Evolutionary conservation across 2,888 invertebrate species (phyloP), one percentile per base, ranked within the genome.

Genomic region (Orthosia gracilis): DNA sequence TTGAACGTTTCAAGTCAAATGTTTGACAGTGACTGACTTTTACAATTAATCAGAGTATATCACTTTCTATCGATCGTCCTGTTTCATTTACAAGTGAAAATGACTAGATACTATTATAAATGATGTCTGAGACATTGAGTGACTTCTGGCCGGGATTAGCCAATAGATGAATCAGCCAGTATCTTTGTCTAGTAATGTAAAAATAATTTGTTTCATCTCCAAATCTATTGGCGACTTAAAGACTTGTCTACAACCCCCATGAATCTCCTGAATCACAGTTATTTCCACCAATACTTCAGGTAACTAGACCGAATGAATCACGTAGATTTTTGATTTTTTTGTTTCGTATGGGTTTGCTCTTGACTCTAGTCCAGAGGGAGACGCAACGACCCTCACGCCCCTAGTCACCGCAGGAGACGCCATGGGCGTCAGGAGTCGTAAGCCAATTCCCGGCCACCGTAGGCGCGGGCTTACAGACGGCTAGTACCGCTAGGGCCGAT

Each of bases 251-350:
- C 66, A 64, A 21, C 45, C 57, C 45, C 45, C 75, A 68, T 66
- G 61, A 31, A 67, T 23, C 31, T 40, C n/a, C 49, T 74, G 58
- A 80, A 67, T 82, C 72, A 75, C n/a, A 47, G n/a, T 55, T 73
- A 77, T 80, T 80, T 66, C 15, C 17, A 72, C 58, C 40, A 26
- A 73, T 58, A 54, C 21, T 47, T 65, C 18, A 76, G 23, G 50
- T 62, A 72, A 62, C 58, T 40, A 52, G 57, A 76, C 18, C 62
- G 59, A 31, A 86, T 91, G 91, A 92, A 88, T 92, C 90, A 92
- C 84, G 78, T 80, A 85, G 86, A 85, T 82, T 87, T n/a, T n/a
- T n/a, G n/a, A n/a, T n/a, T n/a, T n/a, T n/a, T n/a, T n/a, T n/a
- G n/a, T n/a, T n/a, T n/a, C n/a, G n/a, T n/a, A n/a, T n/a, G n/a